Evolutionary conservation across 2,888 invertebrate genomes (phyloP).

Genomic region (Gymnocheta viridis): DNA sequence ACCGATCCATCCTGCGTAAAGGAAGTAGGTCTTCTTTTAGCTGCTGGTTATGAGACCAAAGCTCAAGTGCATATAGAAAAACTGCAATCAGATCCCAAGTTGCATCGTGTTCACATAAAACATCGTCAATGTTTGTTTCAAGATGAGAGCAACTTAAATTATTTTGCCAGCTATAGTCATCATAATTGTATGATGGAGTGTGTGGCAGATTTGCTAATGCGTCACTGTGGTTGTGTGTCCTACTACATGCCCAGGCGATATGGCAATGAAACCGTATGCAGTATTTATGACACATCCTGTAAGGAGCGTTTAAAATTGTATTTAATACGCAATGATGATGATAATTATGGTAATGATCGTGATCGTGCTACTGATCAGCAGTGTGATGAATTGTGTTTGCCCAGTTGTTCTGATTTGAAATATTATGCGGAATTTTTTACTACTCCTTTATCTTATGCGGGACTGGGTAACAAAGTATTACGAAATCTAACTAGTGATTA

Average conservation of each 20-base stretch:
- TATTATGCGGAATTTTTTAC: constrained; percentile 85
- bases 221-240: constrained; percentile 72
- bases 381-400: constrained; percentile 84
- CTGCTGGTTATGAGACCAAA: constrained; percentile 72
- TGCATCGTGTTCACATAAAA: constrained; percentile 25
- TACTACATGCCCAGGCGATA: constrained; percentile 83
- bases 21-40: constrained; percentile 70
- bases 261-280: constrained; percentile 86
- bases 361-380: constrained; percentile 26
- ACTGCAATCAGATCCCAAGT: constrained; percentile 46
- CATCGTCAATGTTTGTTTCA: constrained; percentile 86
- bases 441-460: constrained; percentile 82
- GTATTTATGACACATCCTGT: constrained; percentile 86
- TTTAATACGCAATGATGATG: background rate
- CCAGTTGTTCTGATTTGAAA: constrained; percentile 86
- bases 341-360: constrained; percentile 1
- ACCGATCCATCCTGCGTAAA: constrained; percentile 69
- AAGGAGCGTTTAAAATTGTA: constrained; percentile 57
- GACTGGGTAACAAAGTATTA: constrained; percentile 64
- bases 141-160: constrained; percentile 86
- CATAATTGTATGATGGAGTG: constrained; percentile 90
- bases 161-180: constrained; percentile 87
- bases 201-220: constrained; percentile 85
- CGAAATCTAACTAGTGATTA: constrained; percentile 67
- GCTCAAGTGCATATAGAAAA: constrained; percentile 68